Evolutionary conservation across 2,113 vertebrate genomes (phyloP).

Genomic region (Mormyrus lacerda): DNA sequence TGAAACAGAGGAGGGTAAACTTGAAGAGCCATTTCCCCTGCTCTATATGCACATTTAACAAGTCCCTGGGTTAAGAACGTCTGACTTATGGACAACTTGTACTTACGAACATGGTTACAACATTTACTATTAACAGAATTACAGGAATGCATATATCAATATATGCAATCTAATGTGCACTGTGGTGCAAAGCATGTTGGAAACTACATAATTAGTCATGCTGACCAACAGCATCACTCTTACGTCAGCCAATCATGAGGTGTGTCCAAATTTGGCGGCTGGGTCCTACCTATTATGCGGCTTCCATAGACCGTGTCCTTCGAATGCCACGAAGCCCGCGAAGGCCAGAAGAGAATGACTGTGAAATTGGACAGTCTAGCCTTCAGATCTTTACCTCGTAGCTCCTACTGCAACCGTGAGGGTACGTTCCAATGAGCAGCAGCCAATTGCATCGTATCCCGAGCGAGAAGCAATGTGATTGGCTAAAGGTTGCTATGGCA

Average conservation of each 20-base stretch:
- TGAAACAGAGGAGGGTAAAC: neutral
- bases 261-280: no score
- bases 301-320: no score
- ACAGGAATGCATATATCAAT: neutral
- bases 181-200: neutral
- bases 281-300: no score
- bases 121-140: neutral
- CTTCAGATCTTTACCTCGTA: no score
- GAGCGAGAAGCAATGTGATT: no score
- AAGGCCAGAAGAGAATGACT: no score
- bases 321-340: no score
- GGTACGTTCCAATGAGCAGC: no score
- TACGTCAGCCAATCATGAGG: neutral
- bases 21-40: neutral
- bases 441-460: no score
- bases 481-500: no score
- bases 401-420: no score
- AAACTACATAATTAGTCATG: neutral
- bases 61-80: neutral
- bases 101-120: neutral
- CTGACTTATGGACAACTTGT: neutral
- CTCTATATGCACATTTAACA: neutral
- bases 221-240: neutral
- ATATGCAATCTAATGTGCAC: neutral
- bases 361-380: no score